phyloP scores from a whole-genome alignment of 1,140 invertebrate genomes.

The Cylas formicarius region DNA sequence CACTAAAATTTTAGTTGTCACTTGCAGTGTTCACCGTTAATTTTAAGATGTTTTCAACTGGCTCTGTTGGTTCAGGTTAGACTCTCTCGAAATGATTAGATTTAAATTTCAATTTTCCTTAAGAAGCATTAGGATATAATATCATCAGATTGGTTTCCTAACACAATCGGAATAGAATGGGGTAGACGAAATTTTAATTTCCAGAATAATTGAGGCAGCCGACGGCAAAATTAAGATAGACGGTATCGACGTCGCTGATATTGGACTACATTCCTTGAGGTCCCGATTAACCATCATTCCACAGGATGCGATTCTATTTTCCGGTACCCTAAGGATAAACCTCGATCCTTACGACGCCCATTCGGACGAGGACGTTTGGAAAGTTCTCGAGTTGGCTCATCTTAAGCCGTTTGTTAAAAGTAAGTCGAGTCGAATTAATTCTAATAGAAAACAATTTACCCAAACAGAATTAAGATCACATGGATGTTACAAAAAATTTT shows the following conservation, averaged over 20 bases:
- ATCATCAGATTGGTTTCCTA: no score
- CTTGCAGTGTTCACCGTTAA: no score
- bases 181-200: constrained; percentile 38
- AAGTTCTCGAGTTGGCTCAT: constrained; percentile 65
- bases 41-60: no score
- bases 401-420: constrained; percentile 69
- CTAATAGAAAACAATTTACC: background rate
- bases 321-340: constrained; percentile 71
- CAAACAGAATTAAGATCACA: no score
- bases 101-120: no score
- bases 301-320: constrained; percentile 84
- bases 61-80: no score
- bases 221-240: constrained; percentile 84
- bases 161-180: no score
- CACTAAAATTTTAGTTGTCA: no score
- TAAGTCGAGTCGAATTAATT: constrained; percentile 29
- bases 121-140: no score
- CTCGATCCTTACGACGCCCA: constrained; percentile 78
- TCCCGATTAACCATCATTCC: constrained; percentile 85
- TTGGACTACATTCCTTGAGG: constrained; percentile 85
- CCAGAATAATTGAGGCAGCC: constrained; percentile 78
- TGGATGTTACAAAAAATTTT: no score
- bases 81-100: no score
- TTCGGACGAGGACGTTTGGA: constrained; percentile 74
- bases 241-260: constrained; percentile 71